Base-by-base conservation (phyloP, 1,140 invertebrate species). In the Zaprionus ghesquierei region DNA sequence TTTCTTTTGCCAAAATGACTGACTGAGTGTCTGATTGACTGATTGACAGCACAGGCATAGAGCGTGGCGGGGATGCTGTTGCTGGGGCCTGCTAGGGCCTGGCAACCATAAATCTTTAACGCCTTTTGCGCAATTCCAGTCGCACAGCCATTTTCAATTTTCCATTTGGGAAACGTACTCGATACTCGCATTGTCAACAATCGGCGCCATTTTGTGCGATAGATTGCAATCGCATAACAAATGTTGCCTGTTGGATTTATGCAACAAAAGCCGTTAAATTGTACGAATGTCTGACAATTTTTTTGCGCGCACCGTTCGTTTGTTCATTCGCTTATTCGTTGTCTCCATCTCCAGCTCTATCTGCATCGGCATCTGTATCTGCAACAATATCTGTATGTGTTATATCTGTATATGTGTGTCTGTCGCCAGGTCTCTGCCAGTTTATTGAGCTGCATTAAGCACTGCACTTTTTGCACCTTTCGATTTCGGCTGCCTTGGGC, bases 261-360 rank as follows among this genome's bases (percentile, higher is more conserved):
- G 84, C 84, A 87, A 87, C 84, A 80, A 84, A 89, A 87, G 79
- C 84, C 84, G 84, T 87, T 87, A 87, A 87, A 77, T 89, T 87
- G 84, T 87, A 84, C 76, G 74, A 87, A 66, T 80, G 69, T 76
- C 79, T 79, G 51, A 77, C 72, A 79, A 81, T 72, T 73, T 77
- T 58, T 69, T 56, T 41, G 61, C 56, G 69, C 69, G 65, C 70
- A 73, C 64, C 51, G 38, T 69, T 73, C 56, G 35, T 41, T 41
- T 41, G 35, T 41, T 41, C 27, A 5, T 15, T 41, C 35, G 35
- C 5, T 33, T 1, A 33, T 41, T n/a, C 35, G 63, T 62, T 69
- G 68, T 74, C 58, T 61, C 55, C 51, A 35, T 61, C 63, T 59
- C 35, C 49, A 59, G 59, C 60, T 53, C 15, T 15, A 66, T 55